These are phyloP conservation scores for Sebastes hopkinsi DNA, from an alignment of 2,797 vertebrate species.

Conservation along the genomic window DNA sequence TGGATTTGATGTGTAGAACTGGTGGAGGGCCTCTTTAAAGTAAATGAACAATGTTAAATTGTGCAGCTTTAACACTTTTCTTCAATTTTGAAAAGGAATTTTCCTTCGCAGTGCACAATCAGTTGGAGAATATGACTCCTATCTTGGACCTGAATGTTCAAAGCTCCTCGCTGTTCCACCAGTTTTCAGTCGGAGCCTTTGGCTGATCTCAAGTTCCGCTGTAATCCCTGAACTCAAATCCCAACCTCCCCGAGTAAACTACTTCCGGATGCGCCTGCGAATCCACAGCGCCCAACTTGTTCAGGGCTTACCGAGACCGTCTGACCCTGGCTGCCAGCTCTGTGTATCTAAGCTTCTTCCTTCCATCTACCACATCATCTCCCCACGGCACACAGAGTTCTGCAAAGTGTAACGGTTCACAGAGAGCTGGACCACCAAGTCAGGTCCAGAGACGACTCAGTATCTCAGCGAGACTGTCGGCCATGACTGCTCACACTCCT, in stretches of 20 bases:
- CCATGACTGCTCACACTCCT: conserved; percentile 27
- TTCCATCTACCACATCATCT: conserved; percentile 18
- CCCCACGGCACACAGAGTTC: not conserved
- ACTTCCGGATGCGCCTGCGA: conserved; percentile 7
- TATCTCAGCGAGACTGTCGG: conserved; percentile 7
- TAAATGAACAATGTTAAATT: not conserved
- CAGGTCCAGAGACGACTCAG: conserved; percentile 8
- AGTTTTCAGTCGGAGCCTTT: not conserved
- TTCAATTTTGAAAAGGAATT: not conserved
- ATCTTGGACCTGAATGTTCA: not conserved
- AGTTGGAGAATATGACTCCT: not conserved
- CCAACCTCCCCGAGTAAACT: conserved; percentile 2
- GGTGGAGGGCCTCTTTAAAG: not conserved
- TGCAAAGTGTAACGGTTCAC: conserved; percentile 7
- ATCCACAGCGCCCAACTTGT: conserved; percentile 21
- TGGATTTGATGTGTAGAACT: not conserved
- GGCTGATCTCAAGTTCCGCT: not conserved
- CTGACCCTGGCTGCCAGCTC: conserved; percentile 20
- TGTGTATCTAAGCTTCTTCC: conserved; percentile 32
- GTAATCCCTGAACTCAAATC: conserved; percentile 14
- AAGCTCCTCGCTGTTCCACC: not conserved
- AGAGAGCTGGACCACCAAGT: conserved; percentile 19
- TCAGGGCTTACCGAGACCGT: not conserved
- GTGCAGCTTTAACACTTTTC: not conserved
- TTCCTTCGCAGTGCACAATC: not conserved